phyloP scores from a whole-genome alignment of 1,140 invertebrate species.

The Drosophila pallidifrons region DNA sequence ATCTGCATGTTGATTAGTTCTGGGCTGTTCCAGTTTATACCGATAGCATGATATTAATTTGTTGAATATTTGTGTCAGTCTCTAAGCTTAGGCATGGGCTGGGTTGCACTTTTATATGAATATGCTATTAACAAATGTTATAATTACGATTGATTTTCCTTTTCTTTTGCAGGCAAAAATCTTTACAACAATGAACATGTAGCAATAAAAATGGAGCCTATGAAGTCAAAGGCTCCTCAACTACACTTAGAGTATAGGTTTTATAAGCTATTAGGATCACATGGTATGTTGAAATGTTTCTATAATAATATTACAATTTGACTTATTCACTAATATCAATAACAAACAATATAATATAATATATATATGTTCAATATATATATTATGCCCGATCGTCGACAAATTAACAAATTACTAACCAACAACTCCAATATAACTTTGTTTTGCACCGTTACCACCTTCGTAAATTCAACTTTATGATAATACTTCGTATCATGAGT shows the following conservation, averaged over 20 bases:
- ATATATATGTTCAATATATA: slow-evolving; percentile 1
- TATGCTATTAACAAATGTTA: not conserved
- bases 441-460: slow-evolving; percentile 84
- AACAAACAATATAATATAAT: slow-evolving; percentile 30
- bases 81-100: slow-evolving; percentile 28
- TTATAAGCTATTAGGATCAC: slow-evolving; percentile 99
- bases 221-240: slow-evolving; percentile 99
- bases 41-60: slow-evolving; percentile 51
- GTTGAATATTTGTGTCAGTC: slow-evolving; percentile 18
- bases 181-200: slow-evolving; percentile 99
- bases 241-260: slow-evolving; percentile 99
- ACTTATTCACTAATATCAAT: slow-evolving; percentile 8
- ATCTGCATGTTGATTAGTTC: slow-evolving; percentile 51
- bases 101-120: slow-evolving; percentile 11
- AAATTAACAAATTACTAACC: slow-evolving; percentile 37
- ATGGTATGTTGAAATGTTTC: slow-evolving; percentile 89
- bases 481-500: slow-evolving; percentile 44
- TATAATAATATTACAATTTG: slow-evolving; percentile 16
- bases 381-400: slow-evolving; percentile 17
- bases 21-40: slow-evolving; percentile 19
- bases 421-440: slow-evolving; percentile 48
- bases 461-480: slow-evolving; percentile 47
- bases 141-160: slow-evolving; percentile 24
- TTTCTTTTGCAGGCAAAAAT: slow-evolving; percentile 96
- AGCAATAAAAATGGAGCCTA: slow-evolving; percentile 99